Evolutionary conservation across 2,888 invertebrate species (phyloP).

Genomic region (Phorcus lineatus): DNA sequence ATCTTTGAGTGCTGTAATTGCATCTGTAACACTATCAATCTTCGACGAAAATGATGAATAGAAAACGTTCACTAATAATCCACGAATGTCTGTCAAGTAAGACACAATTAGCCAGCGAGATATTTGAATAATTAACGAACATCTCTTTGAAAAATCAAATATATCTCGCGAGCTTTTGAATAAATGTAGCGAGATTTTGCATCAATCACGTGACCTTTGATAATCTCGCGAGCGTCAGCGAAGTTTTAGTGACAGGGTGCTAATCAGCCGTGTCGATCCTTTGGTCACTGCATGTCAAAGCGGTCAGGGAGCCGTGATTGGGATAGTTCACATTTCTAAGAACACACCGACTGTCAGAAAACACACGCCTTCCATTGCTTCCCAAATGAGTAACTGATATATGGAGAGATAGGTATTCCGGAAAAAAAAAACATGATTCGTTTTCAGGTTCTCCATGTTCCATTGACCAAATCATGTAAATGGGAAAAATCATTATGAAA

Average conservation of each 20-base stretch:
- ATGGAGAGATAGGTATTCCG: neutral
- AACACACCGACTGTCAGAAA: neutral
- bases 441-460: neutral
- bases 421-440: neutral
- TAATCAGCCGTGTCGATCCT: neutral
- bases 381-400: neutral
- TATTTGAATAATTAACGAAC: neutral
- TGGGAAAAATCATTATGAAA: too few relatives aligned
- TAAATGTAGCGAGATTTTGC: neutral
- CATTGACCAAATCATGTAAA: too few relatives aligned
- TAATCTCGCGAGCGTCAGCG: constrained; percentile 1
- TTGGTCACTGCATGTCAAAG: neutral
- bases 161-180: neutral
- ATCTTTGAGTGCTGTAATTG: too few relatives aligned
- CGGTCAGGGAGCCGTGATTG: neutral
- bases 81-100: neutral
- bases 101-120: neutral
- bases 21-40: too few relatives aligned
- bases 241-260: neutral
- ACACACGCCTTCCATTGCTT: neutral
- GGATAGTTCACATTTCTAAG: constrained; percentile 9
- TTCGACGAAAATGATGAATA: too few relatives aligned
- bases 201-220: neutral
- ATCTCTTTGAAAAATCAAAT: too few relatives aligned
- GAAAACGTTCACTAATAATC: too few relatives aligned